Base-by-base conservation (phyloP, 2,888 invertebrate species). In the Epinotia brunnichana region DNA sequence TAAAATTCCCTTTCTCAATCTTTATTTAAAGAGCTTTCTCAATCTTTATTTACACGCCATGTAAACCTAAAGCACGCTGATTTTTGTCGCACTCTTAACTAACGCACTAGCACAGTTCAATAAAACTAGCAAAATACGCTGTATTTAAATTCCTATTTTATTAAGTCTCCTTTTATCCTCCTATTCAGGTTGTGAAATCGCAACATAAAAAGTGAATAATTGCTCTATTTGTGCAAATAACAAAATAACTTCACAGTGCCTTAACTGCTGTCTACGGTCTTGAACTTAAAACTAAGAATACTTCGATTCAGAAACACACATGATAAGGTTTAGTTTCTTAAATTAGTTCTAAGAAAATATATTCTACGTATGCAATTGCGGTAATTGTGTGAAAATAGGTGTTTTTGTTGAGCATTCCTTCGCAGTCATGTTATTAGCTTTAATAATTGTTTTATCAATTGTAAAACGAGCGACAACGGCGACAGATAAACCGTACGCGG, bases 311-410 rank as follows among this genome's bases (percentile, higher is more conserved):
- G 54, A 54, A 35, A 13, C 13, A 21, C 13, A 54, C 13, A 54
- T 21, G 1, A 29, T 21, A 19, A 11, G 19, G 21, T 54, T 0
- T 54, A 54, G 13, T 54, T 21, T 21, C 21, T 54, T 24, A 21
- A 54, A 54, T 21, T 7, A 21, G 24, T 54, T 54, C 54, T 54
- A 48, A n/a, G 62, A 60, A n/a, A 48, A 24, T 15, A 24, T 17
- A 48, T 39, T 60, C n/a, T 21, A 62, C 24, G 5, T 62, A 24
- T 44, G 24, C 19, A 62, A 48, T 62, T 41, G n/a, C 24, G 44
- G 48, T 21, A 68, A 68, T 68, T 66, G 54, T 41, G 15, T n/a
- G 24, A 35, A 57, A 15, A 68, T 35, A 62, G 44, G 15, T 13
- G 59, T 29, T 56, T 39, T 21, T 41, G 35, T 39, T 48, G 24